These are phyloP conservation scores for Pantelozetes paolii DNA, from an alignment of 2,888 invertebrate species.

Conservation along the genomic window DNA sequence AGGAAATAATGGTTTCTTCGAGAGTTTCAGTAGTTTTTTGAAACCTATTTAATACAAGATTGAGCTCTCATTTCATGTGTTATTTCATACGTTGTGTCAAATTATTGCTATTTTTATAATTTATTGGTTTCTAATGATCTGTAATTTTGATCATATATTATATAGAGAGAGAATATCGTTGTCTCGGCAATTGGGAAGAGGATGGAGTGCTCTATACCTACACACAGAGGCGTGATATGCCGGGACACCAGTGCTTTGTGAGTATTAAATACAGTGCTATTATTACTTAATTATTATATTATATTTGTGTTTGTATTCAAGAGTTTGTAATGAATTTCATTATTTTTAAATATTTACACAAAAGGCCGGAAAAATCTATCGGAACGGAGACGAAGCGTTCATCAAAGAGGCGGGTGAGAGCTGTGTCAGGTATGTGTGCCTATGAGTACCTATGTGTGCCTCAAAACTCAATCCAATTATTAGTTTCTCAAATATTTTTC, in stretches of 20 bases:
- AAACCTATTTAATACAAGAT: too few species aligned
- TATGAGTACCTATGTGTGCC: too few species aligned
- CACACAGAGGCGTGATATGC: constrained; percentile 62
- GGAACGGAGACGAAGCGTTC: constrained; percentile 61
- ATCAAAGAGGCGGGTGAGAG: constrained; percentile 66
- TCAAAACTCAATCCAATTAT: neutral
- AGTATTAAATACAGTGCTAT: constrained; percentile 53
- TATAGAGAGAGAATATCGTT: constrained; percentile 62
- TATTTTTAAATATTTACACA: neutral
- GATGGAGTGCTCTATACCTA: constrained; percentile 62
- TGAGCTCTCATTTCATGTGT: too few species aligned
- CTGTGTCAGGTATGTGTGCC: constrained; percentile 56
- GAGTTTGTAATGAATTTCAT: too few species aligned
- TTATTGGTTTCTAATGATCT: constrained; percentile 31
- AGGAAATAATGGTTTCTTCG: neutral
- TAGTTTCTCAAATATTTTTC: neutral
- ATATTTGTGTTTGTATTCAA: too few species aligned
- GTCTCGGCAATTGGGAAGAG: constrained; percentile 65
- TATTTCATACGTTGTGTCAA: constrained; percentile 1
- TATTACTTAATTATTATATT: too few species aligned
- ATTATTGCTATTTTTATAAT: constrained; percentile 5
- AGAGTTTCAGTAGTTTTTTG: too few species aligned
- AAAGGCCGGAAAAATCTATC: constrained; percentile 54
- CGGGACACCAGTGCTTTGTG: constrained; percentile 64
- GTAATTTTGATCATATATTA: neutral